These are phyloP conservation scores for Corythornis vintsioides DNA, from an alignment of 2,113 vertebrate species.

Conservation along the genomic window DNA sequence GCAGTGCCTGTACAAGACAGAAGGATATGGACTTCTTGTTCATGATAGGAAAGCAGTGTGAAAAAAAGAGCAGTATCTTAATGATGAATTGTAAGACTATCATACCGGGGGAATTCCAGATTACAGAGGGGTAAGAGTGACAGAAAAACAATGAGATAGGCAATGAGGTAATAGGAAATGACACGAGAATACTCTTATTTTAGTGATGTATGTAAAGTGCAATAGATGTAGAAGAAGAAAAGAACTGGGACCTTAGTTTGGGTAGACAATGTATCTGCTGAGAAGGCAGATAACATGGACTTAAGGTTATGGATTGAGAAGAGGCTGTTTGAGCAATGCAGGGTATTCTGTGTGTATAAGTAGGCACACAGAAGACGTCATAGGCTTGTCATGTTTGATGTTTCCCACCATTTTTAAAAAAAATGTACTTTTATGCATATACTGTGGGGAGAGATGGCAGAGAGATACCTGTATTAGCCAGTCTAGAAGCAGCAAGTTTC, in stretches of 20 bases:
- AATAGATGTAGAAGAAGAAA: neutral
- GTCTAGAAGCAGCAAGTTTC: slow-evolving; percentile 89
- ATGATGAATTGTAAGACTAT: neutral
- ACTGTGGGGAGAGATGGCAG: neutral
- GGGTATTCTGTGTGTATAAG: neutral
- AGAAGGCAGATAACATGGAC: neutral
- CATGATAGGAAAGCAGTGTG: neutral
- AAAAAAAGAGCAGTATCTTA: neutral
- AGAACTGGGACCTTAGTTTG: neutral
- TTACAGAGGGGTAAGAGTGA: neutral
- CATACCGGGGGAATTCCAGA: neutral
- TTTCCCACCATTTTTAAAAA: neutral
- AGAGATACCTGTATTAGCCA: slow-evolving; percentile 90
- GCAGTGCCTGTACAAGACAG: neutral
- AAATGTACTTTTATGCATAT: neutral
- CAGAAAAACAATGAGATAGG: neutral
- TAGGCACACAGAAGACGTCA: neutral
- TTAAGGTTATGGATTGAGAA: neutral
- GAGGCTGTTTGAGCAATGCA: neutral
- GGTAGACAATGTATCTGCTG: neutral
- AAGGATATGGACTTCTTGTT: neutral
- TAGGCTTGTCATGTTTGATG: neutral
- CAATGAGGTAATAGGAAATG: neutral
- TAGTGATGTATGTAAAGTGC: neutral
- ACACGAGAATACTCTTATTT: neutral